Evolutionary conservation across 1,140 invertebrate genomes (phyloP).

Genomic region (Nylanderia fulva): DNA sequence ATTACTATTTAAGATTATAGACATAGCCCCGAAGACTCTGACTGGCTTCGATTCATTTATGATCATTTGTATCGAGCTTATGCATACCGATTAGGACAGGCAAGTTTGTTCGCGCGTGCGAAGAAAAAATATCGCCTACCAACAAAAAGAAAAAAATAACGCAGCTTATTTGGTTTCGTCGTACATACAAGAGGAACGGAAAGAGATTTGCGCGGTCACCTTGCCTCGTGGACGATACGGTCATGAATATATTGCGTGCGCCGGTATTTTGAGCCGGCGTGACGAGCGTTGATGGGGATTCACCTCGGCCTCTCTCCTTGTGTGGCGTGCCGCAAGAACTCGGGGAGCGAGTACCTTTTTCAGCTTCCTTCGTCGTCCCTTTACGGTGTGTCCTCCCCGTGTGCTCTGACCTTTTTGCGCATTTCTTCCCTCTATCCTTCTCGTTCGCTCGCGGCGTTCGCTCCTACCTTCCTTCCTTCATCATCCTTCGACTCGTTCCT

Average conservation of each 20-base stretch:
- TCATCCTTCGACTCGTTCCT: not conserved
- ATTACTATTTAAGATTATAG: constrained; percentile 26
- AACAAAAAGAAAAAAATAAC: constrained; percentile 1
- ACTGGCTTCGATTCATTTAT: not conserved
- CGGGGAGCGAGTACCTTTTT: constrained; percentile 73
- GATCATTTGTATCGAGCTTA: not conserved
- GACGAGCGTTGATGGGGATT: constrained; percentile 83
- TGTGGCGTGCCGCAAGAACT: constrained; percentile 82
- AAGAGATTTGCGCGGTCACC: constrained; percentile 6
- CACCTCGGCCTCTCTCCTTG: constrained; percentile 77
- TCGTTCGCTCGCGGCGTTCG: not conserved
- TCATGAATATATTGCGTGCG: constrained; percentile 80
- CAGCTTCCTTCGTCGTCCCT: constrained; percentile 65
- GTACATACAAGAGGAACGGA: not conserved
- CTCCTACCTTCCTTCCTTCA: not conserved
- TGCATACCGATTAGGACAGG: not conserved
- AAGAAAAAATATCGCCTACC: no score
- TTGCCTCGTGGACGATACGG: constrained; percentile 60
- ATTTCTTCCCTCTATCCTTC: not conserved
- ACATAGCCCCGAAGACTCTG: not conserved
- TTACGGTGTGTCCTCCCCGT: not conserved
- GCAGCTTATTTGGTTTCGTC: not conserved
- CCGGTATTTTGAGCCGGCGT: constrained; percentile 82
- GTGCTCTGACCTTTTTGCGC: constrained; percentile 37
- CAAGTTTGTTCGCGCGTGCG: not conserved